phyloP scores from a whole-genome alignment of 2,113 vertebrate species.

The Chlamydotis undulata region DNA sequence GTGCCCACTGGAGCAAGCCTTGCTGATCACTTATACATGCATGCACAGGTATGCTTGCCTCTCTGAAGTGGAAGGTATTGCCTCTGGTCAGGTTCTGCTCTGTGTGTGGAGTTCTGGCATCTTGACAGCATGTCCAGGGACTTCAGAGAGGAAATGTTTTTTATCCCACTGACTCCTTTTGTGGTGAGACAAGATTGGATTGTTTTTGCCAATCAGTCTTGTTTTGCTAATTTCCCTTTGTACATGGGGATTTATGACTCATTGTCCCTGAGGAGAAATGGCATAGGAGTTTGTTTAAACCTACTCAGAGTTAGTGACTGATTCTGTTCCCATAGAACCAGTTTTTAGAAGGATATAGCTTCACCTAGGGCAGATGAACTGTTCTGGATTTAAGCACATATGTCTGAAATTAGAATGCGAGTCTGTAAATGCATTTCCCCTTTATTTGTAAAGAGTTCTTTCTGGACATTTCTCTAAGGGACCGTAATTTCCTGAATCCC shows the following conservation, averaged over 20 bases:
- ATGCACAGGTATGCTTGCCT: neutral
- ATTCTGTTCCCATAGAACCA: constrained; percentile 39
- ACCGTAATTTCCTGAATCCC: neutral
- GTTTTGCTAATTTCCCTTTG: constrained; percentile 50
- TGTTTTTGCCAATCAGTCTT: constrained; percentile 48
- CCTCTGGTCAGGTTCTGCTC: neutral
- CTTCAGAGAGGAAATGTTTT: neutral
- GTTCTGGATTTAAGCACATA: neutral
- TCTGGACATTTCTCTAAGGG: constrained; percentile 6
- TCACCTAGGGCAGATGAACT: neutral
- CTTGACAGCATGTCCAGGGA: neutral
- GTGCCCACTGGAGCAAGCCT: neutral
- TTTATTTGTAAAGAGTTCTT: constrained; percentile 5
- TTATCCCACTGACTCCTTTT: neutral
- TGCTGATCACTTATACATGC: neutral
- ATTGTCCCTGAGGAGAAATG: constrained; percentile 49
- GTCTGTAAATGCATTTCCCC: neutral
- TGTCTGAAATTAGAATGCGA: constrained; percentile 12
- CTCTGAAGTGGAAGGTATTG: neutral
- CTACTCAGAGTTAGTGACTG: constrained; percentile 30
- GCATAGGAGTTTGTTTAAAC: constrained; percentile 50
- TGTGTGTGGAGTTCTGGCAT: neutral
- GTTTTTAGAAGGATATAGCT: constrained; percentile 14
- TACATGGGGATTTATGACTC: constrained; percentile 53
- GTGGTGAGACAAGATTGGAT: constrained; percentile 12